Percentiles rank a stretch among this genome's conserved stretches.
Evolutionary conservation across 2,113 vertebrate species (phyloP).

Genomic region (Menidia beryllina): DNA sequence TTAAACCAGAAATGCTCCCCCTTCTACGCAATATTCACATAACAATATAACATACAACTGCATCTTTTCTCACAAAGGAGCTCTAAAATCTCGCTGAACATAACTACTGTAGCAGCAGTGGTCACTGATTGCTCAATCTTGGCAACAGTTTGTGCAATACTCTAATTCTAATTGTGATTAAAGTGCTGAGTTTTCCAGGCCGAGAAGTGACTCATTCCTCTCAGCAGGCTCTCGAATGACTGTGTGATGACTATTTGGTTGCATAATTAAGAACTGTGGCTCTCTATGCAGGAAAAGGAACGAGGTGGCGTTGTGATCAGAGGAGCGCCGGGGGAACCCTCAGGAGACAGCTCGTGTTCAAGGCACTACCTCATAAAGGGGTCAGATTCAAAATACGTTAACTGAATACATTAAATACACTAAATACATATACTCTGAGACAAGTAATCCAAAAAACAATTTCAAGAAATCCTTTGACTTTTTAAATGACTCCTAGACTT

Average conservation of each 20-base stretch:
- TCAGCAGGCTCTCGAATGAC: slow-evolving; percentile 14
- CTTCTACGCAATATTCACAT: not conserved
- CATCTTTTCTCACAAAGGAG: no score
- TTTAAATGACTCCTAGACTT: not conserved
- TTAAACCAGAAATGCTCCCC: not conserved
- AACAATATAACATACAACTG: no score
- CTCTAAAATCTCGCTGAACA: not conserved
- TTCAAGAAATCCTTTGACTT: not conserved
- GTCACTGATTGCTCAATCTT: not conserved
- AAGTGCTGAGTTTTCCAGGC: slow-evolving; percentile 21
- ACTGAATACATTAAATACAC: no score
- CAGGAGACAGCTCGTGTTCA: not conserved
- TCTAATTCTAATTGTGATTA: slow-evolving; percentile 14
- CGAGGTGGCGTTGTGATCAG: not conserved
- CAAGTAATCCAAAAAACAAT: not conserved
- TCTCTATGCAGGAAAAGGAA: not conserved
- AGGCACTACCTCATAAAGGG: not conserved
- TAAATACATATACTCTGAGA: no score
- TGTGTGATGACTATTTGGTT: not conserved
- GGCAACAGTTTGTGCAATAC: not conserved
- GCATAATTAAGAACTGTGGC: slow-evolving; percentile 13
- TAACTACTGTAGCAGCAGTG: not conserved
- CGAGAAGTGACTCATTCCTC: slow-evolving; percentile 1
- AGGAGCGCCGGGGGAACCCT: not conserved
- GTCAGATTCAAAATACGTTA: no score